Percentiles rank a stretch among this genome's conserved stretches.
Conservation (phyloP, 2,888 invertebrate genomes). For the Tenodera sinensis region DNA sequence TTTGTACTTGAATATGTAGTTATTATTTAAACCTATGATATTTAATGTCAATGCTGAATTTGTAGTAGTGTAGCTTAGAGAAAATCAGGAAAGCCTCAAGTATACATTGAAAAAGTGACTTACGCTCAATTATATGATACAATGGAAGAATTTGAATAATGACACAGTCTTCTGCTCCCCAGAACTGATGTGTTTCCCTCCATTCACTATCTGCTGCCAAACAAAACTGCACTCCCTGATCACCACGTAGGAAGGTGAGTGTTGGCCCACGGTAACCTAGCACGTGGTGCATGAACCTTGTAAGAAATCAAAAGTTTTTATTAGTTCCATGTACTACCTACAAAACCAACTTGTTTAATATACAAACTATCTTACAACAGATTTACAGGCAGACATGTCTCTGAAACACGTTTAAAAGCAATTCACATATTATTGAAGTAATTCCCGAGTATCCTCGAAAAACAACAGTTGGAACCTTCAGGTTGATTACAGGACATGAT, state of each 20-base stretch:
- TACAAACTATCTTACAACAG: no score
- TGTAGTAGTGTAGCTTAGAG: no score
- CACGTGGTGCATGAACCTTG: slow-evolving; percentile 77
- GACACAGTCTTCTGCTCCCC: slow-evolving; percentile 76
- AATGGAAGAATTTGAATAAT: slow-evolving; percentile 66
- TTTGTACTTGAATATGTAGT: no score
- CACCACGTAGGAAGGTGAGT: slow-evolving; percentile 51
- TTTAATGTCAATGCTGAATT: no score
- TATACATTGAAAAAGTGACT: slow-evolving; percentile 30
- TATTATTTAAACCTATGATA: no score
- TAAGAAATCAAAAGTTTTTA: neutral
- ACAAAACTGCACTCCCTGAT: slow-evolving; percentile 66
- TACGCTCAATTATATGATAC: slow-evolving; percentile 49
- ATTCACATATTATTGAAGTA: no score
- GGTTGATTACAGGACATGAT: no score
- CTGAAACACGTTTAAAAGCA: no score
- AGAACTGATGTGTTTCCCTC: slow-evolving; percentile 81
- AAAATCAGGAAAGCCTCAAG: neutral
- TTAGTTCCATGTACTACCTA: neutral
- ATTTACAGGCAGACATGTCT: no score
- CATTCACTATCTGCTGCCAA: slow-evolving; percentile 76
- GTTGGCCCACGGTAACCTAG: slow-evolving; percentile 65
- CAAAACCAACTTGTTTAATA: no score
- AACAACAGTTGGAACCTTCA: no score
- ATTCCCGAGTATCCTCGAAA: no score